These are phyloP conservation scores for Augochlora pura DNA, from an alignment of 1,140 invertebrate genomes.

Conservation along the genomic window DNA sequence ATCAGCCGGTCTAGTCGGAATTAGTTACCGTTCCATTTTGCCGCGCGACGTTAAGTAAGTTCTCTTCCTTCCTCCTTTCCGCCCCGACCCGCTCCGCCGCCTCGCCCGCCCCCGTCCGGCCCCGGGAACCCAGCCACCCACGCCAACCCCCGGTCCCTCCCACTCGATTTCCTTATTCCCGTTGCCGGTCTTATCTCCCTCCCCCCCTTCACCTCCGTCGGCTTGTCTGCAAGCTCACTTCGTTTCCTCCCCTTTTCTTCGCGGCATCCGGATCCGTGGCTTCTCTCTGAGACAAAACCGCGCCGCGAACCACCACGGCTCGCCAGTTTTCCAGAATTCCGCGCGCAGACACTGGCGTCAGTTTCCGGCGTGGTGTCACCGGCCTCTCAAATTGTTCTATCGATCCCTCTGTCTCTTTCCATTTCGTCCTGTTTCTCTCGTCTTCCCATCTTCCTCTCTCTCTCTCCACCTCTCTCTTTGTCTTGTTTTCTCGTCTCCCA, in stretches of 20 bases:
- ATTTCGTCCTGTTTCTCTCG: too few relatives aligned
- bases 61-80: constrained; percentile 62
- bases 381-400: constrained; percentile 24
- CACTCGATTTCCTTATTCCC: constrained; percentile 58
- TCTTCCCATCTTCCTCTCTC: too few relatives aligned
- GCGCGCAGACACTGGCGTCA: constrained; percentile 20
- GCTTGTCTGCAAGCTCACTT: constrained; percentile 57
- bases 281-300: constrained; percentile 55
- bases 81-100: neutral
- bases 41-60: constrained; percentile 76
- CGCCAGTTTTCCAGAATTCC: constrained; percentile 55
- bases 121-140: neutral
- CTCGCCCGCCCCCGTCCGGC: neutral
- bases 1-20: constrained; percentile 73
- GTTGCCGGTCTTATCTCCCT: constrained; percentile 43
- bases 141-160: neutral
- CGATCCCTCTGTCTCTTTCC: neutral
- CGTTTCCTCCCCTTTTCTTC: constrained; percentile 73
- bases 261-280: constrained; percentile 60
- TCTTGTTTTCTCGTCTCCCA: too few relatives aligned
- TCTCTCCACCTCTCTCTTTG: too few relatives aligned
- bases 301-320: constrained; percentile 44
- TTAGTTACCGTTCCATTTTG: constrained; percentile 78
- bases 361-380: constrained; percentile 29
- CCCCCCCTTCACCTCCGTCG: too few relatives aligned